These are phyloP conservation scores for Myotis myotis DNA, from an alignment of 2,797 vertebrate species.

Conservation along the genomic window DNA sequence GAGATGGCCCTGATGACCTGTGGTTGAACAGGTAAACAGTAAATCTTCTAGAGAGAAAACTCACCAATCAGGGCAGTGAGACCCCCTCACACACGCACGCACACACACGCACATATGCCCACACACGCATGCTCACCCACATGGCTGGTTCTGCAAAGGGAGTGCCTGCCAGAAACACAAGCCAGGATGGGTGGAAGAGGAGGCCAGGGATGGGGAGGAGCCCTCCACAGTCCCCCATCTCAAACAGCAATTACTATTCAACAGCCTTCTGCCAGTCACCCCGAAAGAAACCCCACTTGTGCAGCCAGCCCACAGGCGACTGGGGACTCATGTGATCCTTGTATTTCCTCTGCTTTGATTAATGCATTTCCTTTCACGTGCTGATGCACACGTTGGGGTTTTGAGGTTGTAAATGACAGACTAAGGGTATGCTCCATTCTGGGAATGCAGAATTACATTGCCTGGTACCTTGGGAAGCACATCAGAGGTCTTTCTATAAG, in stretches of 20 bases:
- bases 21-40: background rate
- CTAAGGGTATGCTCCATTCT: background rate
- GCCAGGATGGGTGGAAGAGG: background rate
- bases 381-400: background rate
- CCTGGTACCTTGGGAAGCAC: background rate
- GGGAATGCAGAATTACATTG: background rate
- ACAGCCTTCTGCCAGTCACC: background rate
- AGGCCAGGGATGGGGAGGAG: background rate
- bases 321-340: background rate
- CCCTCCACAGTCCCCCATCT: background rate
- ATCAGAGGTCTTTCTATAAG: background rate
- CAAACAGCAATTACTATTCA: background rate
- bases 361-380: background rate
- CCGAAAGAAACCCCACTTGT: background rate
- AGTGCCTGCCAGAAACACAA: background rate
- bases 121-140: background rate
- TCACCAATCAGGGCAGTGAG: background rate
- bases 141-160: background rate
- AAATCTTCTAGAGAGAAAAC: background rate
- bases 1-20: background rate
- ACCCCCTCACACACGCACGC: background rate
- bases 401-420: background rate
- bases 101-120: background rate
- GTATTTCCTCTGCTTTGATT: background rate
- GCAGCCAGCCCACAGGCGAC: background rate